These are phyloP conservation scores for Ypsolopha scabrella DNA, from an alignment of 2,888 invertebrate species.

Conservation along the genomic window DNA sequence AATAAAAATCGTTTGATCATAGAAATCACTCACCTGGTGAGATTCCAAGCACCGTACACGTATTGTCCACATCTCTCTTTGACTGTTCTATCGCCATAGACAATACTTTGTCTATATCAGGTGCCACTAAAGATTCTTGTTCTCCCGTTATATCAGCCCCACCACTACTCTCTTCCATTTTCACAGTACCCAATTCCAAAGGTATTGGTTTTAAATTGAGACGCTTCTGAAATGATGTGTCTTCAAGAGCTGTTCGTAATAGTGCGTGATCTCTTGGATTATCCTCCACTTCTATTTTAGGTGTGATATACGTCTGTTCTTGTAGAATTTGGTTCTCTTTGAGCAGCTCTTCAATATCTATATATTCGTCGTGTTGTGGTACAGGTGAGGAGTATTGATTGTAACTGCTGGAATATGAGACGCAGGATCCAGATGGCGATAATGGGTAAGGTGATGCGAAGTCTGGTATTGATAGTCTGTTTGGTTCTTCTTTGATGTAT, in stretches of 20 bases:
- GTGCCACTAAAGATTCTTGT: constrained; percentile 72
- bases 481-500: constrained; percentile 66
- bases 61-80: constrained; percentile 86
- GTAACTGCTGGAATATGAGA: constrained; percentile 67
- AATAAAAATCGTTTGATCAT: neutral
- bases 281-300: constrained; percentile 68
- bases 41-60: constrained; percentile 87
- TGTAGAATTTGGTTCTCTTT: constrained; percentile 68
- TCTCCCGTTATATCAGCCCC: constrained; percentile 48
- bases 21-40: constrained; percentile 81
- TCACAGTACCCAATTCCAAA: constrained; percentile 70
- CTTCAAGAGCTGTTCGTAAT: constrained; percentile 83
- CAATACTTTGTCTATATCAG: constrained; percentile 85
- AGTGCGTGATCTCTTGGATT: constrained; percentile 78
- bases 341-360: constrained; percentile 72
- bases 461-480: constrained; percentile 60
- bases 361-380: constrained; percentile 71
- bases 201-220: constrained; percentile 86
- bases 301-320: constrained; percentile 55
- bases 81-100: constrained; percentile 89
- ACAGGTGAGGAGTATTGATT: constrained; percentile 66
- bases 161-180: constrained; percentile 78
- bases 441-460: constrained; percentile 65
- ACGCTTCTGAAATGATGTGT: constrained; percentile 87
- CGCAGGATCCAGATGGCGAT: constrained; percentile 70